Conservation (phyloP, 2,797 vertebrate genomes). For the Ptychadena robeensis region DNA sequence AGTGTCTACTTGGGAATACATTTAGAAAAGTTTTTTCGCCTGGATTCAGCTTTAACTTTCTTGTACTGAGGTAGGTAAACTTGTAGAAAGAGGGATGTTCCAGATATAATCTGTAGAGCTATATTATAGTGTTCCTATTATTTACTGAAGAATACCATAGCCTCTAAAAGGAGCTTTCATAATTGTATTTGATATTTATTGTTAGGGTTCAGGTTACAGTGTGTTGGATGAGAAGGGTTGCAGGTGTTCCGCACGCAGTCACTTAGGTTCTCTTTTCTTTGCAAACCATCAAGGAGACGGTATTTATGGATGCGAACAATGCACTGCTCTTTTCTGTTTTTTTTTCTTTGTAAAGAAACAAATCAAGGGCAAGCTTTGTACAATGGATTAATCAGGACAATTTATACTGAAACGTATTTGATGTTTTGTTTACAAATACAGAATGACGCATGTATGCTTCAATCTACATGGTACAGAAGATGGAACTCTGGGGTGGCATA, state of each 20-base stretch:
- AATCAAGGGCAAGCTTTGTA: constrained; percentile 1
- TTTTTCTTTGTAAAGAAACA: neutral
- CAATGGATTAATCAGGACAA: constrained; percentile 2
- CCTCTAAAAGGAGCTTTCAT: neutral
- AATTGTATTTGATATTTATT: neutral
- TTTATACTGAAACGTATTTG: constrained; percentile 2
- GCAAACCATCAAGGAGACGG: neutral
- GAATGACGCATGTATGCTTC: neutral
- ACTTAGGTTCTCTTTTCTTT: neutral
- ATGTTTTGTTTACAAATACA: constrained; percentile 32
- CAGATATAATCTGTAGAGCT: neutral
- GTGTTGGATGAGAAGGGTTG: constrained; percentile 15
- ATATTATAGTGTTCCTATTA: neutral
- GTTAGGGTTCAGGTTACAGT: constrained; percentile 13
- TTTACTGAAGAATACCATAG: neutral
- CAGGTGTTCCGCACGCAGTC: constrained; percentile 26
- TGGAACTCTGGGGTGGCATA: constrained; percentile 19
- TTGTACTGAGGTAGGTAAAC: neutral
- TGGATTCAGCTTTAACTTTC: neutral
- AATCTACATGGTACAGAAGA: neutral
- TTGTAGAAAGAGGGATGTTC: neutral
- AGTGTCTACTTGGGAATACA: no score
- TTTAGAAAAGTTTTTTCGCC: neutral
- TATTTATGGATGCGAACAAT: constrained; percentile 8
- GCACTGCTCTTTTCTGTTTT: constrained; percentile 22